Evolutionary conservation across 2,797 vertebrate genomes (phyloP).

Genomic region (Pampus argenteus): DNA sequence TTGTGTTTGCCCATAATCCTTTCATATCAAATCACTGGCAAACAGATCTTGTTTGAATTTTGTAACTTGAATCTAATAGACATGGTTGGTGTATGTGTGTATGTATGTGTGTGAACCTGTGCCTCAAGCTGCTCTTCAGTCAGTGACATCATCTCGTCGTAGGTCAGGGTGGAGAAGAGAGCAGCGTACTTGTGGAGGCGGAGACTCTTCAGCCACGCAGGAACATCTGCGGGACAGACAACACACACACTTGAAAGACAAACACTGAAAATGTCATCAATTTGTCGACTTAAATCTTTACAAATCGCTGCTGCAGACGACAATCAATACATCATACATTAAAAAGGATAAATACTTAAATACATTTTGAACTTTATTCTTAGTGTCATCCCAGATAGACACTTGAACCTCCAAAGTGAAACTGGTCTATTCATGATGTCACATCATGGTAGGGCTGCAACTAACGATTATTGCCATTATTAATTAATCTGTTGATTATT

Average conservation of each 20-base stretch:
- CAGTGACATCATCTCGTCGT: conserved; percentile 98
- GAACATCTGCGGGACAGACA: conserved; percentile 90
- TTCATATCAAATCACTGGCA: too few relatives aligned
- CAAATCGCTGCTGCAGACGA: not conserved
- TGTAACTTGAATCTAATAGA: too few relatives aligned
- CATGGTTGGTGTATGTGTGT: not conserved
- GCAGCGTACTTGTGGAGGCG: conserved; percentile 97
- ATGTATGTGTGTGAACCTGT: conserved; percentile 83
- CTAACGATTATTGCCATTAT: too few relatives aligned
- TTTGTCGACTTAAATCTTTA: not conserved
- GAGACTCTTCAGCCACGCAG: conserved; percentile 97
- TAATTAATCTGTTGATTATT: too few relatives aligned
- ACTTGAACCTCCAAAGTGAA: too few relatives aligned
- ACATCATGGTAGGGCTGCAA: too few relatives aligned
- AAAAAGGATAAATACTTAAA: not conserved
- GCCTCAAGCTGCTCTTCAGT: conserved; percentile 96
- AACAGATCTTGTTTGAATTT: too few relatives aligned
- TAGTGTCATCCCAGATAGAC: not conserved
- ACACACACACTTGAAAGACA: not conserved
- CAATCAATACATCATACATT: not conserved
- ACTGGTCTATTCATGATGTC: too few relatives aligned
- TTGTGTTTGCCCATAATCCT: too few relatives aligned
- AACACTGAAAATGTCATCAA: not conserved
- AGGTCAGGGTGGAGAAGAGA: conserved; percentile 97
- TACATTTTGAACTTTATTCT: not conserved